Base-by-base conservation (phyloP, 2,797 vertebrate species). In the Halcyon badia region DNA sequence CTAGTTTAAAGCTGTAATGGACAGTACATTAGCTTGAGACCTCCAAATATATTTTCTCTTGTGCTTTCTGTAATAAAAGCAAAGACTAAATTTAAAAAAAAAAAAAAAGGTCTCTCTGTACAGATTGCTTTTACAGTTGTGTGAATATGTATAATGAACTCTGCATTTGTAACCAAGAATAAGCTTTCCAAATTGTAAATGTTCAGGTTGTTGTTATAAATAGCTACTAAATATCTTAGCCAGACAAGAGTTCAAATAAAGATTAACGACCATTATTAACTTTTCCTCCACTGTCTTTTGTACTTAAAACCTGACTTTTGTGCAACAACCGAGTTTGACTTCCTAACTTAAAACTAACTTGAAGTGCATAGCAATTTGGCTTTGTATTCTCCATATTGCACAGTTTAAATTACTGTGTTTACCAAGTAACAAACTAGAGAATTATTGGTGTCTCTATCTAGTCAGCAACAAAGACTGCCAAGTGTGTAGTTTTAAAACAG, bases 111-210 rank as follows among this genome's bases (percentile, higher is more conserved):
- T 94, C 90, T 98, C 93, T 92, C 77, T 97, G 92, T 96, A 96
- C 94, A 96, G 83, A 80, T 31, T 72, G 76, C 92, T 94, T 91
- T 93, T 91, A 73, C 77, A 75, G 5, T 54, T 54, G 73, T 97
- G 94, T 97, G 93, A 96, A 96, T 97, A 97, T 95, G 83, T 96
- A 87, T 46, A 80, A 95, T 95, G 92, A 96, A 94, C 87, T 96
- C 94, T 81, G 89, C 92, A 83, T 89, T 88, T 83, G 46, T 95
- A 97, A 85, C 90, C 89, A 62, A 77, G 94, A 95, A 52, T 51
- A 66, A 86, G 83, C 95, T 70, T 92, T 39, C 20, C 46, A 91
- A 96, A 97, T 13, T 97, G 90, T 96, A 96, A 96, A 97, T 94
- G 94, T 90, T 94, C 91, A 44, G 87, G 93, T 83, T 73, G 82